Evolutionary conservation across 2,888 invertebrate genomes (phyloP), one percentile per base, ranked within the genome.

Genomic region (Zaprionus lineosus): DNA sequence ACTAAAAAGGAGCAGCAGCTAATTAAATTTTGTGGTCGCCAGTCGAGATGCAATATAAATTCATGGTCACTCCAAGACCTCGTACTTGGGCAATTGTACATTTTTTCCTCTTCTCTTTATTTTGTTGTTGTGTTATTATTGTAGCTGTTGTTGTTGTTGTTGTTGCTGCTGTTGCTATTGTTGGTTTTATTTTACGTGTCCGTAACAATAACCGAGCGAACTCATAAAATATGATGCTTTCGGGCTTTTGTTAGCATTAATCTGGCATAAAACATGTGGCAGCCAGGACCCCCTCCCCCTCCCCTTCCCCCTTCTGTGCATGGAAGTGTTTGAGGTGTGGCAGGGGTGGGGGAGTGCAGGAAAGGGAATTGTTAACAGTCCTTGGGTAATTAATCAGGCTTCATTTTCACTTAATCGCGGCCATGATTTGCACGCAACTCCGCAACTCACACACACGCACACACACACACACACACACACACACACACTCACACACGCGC

Each of bases 321-420:
- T n/a, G n/a, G n/a, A n/a, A n/a, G n/a, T n/a, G n/a, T n/a, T n/a
- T n/a, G n/a, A n/a, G n/a, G n/a, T n/a, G n/a, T n/a, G n/a, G n/a
- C n/a, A n/a, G n/a, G n/a, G n/a, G n/a, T n/a, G n/a, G n/a, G n/a
- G n/a, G n/a, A n/a, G n/a, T n/a, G n/a, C n/a, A n/a, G n/a, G n/a
- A n/a, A n/a, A n/a, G n/a, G n/a, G n/a, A n/a, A n/a, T n/a, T n/a
- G n/a, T n/a, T n/a, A n/a, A n/a, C 12, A 58, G 58, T 57, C 56
- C 51, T 2, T 8, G 11, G 34, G 59, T 67, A 84, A 78, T 78
- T 78, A 85, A 78, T 78, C 86, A 75, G 81, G 73, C 68, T 78
- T 72, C 58, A 79, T 79, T 85, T 84, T 72, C 76, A 79, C 77
- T 77, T 86, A 86, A 79, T 79, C 83, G 73, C 59, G 15, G 33